Percentiles rank a stretch among this genome's conserved stretches.
phyloP scores from a whole-genome alignment of 2,888 invertebrate genomes.

The Homarus gammarus region DNA sequence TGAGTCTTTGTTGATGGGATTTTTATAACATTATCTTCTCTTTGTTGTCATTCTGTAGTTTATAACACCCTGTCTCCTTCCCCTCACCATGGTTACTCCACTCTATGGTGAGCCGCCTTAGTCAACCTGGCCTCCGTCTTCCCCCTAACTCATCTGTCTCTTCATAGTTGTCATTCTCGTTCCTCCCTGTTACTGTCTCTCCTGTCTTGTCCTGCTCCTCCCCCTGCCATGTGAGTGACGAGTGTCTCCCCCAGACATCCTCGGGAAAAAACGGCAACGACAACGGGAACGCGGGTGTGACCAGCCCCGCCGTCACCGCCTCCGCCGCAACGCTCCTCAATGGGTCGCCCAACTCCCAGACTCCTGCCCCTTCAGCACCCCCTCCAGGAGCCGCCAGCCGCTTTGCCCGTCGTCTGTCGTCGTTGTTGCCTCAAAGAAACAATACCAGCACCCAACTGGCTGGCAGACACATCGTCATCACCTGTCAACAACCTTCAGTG shows the following conservation, averaged over 20 bases:
- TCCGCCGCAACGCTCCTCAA: conserved; percentile 51
- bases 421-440: conserved; percentile 2
- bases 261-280: conserved; percentile 12
- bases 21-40: too few species aligned
- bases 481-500: conserved; percentile 53
- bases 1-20: too few species aligned
- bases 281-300: neutral
- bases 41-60: too few species aligned
- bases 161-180: neutral
- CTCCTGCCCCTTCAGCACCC: neutral
- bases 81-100: too few species aligned
- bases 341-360: conserved; percentile 2
- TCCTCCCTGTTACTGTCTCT: neutral
- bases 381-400: conserved; percentile 28
- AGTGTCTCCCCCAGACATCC: neutral
- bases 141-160: too few species aligned
- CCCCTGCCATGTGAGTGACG: neutral
- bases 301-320: neutral
- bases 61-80: too few species aligned
- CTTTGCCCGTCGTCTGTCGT: conserved; percentile 36
- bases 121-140: too few species aligned
- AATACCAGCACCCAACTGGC: conserved; percentile 19
- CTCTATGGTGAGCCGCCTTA: too few species aligned
- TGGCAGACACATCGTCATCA: conserved; percentile 57
- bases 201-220: neutral